Base-by-base conservation (phyloP, 2,888 invertebrate species). In the Stenurella melanura region DNA sequence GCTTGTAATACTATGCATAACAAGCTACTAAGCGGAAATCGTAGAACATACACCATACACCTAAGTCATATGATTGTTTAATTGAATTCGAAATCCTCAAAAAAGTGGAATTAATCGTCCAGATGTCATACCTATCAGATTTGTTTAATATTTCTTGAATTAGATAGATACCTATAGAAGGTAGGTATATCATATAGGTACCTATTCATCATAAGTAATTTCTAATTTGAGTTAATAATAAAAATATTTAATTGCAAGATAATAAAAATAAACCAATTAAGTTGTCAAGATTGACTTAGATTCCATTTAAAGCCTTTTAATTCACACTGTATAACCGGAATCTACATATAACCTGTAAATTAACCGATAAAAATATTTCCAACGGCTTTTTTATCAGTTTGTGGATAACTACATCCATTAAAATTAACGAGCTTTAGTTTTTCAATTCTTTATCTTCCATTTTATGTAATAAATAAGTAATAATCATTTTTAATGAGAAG, bases 341-440 rank as follows among this genome's bases (percentile, higher is more conserved):
- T 50, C 9, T 38, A n/a, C n/a, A n/a, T n/a, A 42, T 3, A 42
- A 15, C 57, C 17, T 15, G 54, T 54, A 54, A 54, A 54, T 54
- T 54, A 54, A 57, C 9, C 18, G 18, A 57, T n/a, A 7, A n/a
- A 57, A 19, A 17, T 57, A 57, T 57, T 17, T 18, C 7, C 7
- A 57, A 57, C 57, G 1, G 10, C n/a, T 56, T 57, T 57, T 57
- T 57, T 57, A 57, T 57, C 57, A 57, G 17, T 57, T 57, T 57
- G 10, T 57, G 57, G 15, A 57, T 18, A n/a, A n/a, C n/a, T n/a
- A 5, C 19, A 12, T 58, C 19, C 19, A 58, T 58, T 58, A 58
- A 21, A 58, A 11, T 58, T 58, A 58, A 58, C 7, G 4, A 18
- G 11, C 3, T 58, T 1, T 58, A 58, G 5, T 58, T 17, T 18